phyloP scores from a whole-genome alignment of 2,888 invertebrate species.

The Lysandra coridon region DNA sequence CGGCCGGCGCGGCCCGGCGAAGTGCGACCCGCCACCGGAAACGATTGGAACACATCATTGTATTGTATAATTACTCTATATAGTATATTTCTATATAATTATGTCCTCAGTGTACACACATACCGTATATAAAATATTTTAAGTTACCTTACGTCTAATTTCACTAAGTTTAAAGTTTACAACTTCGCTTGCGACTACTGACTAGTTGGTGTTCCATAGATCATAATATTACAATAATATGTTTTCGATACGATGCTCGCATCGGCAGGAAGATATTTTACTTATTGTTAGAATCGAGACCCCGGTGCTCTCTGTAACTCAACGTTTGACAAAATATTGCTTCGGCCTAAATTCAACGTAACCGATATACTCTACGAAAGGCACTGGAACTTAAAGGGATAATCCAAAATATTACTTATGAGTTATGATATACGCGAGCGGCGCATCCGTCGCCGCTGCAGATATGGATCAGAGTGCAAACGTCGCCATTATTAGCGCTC shows the following conservation, averaged over 20 bases:
- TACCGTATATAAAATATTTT: slow-evolving; percentile 53
- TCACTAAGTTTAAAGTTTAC: slow-evolving; percentile 44
- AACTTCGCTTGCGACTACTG: slow-evolving; percentile 61
- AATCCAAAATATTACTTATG: not conserved
- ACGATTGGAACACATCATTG: slow-evolving; percentile 71
- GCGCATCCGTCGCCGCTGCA: not conserved
- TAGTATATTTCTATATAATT: slow-evolving; percentile 40
- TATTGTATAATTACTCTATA: slow-evolving; percentile 46
- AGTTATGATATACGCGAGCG: not conserved
- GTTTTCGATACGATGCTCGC: slow-evolving; percentile 47
- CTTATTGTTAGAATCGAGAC: slow-evolving; percentile 1
- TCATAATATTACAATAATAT: slow-evolving; percentile 54
- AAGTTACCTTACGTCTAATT: slow-evolving; percentile 37
- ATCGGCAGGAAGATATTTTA: slow-evolving; percentile 35
- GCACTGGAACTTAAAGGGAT: slow-evolving; percentile 14
- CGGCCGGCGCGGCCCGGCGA: not conserved
- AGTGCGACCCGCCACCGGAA: slow-evolving; percentile 59
- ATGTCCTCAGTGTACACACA: slow-evolving; percentile 43
- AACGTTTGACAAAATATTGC: not conserved
- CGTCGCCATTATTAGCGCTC: not conserved
- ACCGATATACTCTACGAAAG: slow-evolving; percentile 9
- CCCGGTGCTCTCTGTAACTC: not conserved
- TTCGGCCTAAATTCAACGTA: not conserved
- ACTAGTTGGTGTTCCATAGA: slow-evolving; percentile 72
- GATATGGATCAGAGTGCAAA: slow-evolving; percentile 7